Base-by-base conservation (phyloP, 2,797 vertebrate genomes). In the Pristis pectinata region DNA sequence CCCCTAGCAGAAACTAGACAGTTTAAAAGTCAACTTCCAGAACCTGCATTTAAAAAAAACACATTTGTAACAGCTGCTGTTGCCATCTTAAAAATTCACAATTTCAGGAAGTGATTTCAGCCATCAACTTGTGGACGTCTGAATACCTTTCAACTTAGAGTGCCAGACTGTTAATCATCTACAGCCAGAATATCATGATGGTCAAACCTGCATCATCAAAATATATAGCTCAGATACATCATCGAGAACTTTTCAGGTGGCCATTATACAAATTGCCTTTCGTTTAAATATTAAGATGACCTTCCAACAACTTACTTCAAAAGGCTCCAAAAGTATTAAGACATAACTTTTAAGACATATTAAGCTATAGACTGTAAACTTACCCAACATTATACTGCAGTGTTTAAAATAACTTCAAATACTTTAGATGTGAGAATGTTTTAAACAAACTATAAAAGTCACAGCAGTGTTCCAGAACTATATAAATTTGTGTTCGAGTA, bases 51-150 rank as follows among this genome's bases (percentile, higher is more conserved):
- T 24, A 19, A 22, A 67, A 70, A 44, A 92, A 92, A 92, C 64
- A 74, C 92, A 74, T 49, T 74, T 93, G 89, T 92, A 93, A 93
- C 67, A 74, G 92, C 67, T 74, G 92, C 13, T 72, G 70, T 76
- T 49, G 44, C 70, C 41, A 94, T 94, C 92, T 76, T 93, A 76
- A 94, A 94, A 94, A 94, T 53, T 74, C 70, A 74, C 70, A 76
- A 94, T 94, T 94, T 30, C 92, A 94, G 70, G 92, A 74, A 94
- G 92, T 94, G 70, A 94, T 74, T 94, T 76, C 49, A 94, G 49
- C 70, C 92, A 72, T 72, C 70, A 72, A 94, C 67, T 74, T 94
- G 22, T 74, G 92, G 70, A 94, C 24, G 92, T 94, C 92, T 76
- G 70, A 94, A 94, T 94, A 94, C 92, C 27, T 74, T 94, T 94